Conservation (phyloP, 2,113 vertebrate genomes). For the Malurus alboscapulatus region DNA sequence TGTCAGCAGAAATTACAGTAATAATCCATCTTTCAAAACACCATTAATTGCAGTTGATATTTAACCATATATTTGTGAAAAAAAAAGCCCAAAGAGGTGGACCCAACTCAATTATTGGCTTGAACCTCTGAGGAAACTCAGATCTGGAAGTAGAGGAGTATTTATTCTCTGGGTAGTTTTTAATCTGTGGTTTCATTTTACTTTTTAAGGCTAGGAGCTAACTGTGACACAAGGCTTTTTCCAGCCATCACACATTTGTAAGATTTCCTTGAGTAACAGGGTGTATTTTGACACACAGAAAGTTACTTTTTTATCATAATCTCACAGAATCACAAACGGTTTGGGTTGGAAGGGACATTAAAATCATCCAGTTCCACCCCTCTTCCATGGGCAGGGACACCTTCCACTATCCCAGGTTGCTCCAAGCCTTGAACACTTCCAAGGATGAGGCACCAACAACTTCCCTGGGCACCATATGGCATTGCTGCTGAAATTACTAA, state of each 20-base stretch:
- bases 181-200: background rate
- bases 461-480: background rate
- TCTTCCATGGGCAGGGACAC: background rate
- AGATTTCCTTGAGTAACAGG: background rate
- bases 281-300: background rate
- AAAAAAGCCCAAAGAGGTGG: background rate
- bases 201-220: background rate
- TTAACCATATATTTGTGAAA: background rate
- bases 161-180: background rate
- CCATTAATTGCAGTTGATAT: conserved; percentile 27
- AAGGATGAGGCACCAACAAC: background rate
- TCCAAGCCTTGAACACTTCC: background rate
- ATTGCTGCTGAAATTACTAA: conserved; percentile 57
- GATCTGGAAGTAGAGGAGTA: background rate
- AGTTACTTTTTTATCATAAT: background rate
- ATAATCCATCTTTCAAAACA: conserved; percentile 24
- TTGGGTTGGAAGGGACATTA: background rate
- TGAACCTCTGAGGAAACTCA: background rate
- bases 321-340: background rate
- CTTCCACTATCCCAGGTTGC: background rate
- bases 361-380: background rate
- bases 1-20: conserved; percentile 31
- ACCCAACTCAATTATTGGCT: background rate
- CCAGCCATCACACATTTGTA: background rate
- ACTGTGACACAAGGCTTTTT: background rate